phyloP scores from a whole-genome alignment of 2,888 invertebrate genomes.

The Rhamnusium bicolor region DNA sequence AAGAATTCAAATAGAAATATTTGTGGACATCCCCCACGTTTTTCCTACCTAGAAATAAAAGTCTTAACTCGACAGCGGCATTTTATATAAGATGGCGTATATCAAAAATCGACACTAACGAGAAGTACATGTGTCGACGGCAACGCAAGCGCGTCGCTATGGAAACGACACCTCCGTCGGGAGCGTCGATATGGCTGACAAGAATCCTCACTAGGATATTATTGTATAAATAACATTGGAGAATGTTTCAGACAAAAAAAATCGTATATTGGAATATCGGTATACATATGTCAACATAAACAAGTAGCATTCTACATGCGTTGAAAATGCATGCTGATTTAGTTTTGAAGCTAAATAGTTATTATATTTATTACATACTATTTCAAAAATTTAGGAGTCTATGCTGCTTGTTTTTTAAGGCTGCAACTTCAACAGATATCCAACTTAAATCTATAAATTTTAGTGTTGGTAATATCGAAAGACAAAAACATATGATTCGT shows the following conservation, averaged over 20 bases:
- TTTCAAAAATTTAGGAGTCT: no score
- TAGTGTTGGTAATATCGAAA: no score
- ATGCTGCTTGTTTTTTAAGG: no score
- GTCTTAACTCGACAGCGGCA: constrained; percentile 30
- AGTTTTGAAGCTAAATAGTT: no score
- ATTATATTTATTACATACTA: no score
- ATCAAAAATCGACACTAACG: constrained; percentile 72
- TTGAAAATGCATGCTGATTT: no score
- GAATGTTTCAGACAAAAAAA: not conserved
- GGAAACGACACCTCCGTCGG: constrained; percentile 68
- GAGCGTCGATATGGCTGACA: constrained; percentile 69
- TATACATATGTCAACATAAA: no score
- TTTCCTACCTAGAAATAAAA: not conserved
- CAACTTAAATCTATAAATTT: no score
- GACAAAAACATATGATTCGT: no score
- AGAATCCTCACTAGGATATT: constrained; percentile 40
- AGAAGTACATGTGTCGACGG: constrained; percentile 67
- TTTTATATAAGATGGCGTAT: constrained; percentile 71
- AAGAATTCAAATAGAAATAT: not conserved
- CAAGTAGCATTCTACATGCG: no score
- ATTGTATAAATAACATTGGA: constrained; percentile 26
- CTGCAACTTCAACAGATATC: no score
- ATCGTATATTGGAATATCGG: no score
- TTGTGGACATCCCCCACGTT: not conserved
- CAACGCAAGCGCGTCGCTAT: constrained; percentile 63